These are phyloP conservation scores for Apodemia mormo DNA, from an alignment of 2,888 invertebrate genomes.

Conservation along the genomic window DNA sequence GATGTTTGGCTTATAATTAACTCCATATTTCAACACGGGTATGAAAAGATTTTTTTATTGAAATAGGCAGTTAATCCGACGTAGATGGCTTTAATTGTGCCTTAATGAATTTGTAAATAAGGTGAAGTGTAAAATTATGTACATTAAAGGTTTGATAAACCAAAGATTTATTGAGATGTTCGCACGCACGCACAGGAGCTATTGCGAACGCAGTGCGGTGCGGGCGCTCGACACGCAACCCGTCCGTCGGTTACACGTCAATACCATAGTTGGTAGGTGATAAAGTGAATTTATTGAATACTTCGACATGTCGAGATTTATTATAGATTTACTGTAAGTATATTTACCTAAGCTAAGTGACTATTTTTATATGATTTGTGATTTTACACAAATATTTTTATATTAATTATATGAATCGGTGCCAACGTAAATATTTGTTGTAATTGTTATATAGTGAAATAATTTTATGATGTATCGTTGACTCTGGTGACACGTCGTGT, in stretches of 20 bases:
- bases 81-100: constrained; percentile 18
- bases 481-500: constrained; percentile 63
- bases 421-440: constrained; percentile 80
- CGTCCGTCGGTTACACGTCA: constrained; percentile 45
- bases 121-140: constrained; percentile 24
- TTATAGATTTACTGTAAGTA: constrained; percentile 68
- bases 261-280: constrained; percentile 69
- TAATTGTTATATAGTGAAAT: constrained; percentile 80
- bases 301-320: constrained; percentile 69
- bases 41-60: constrained; percentile 1
- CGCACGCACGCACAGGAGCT: not conserved
- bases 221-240: not conserved
- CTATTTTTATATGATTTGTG: constrained; percentile 78
- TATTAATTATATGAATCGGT: constrained; percentile 73
- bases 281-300: constrained; percentile 68
- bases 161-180: constrained; percentile 22
- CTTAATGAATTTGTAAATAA: constrained; percentile 26
- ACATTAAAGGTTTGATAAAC: constrained; percentile 25
- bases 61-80: constrained; percentile 5
- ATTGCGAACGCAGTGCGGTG: not conserved
- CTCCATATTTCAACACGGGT: constrained; percentile 14
- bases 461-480: constrained; percentile 75
- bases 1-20: constrained; percentile 15
- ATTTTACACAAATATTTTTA: constrained; percentile 73
- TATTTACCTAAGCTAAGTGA: constrained; percentile 73